Conservation (phyloP, 2,113 vertebrate genomes). For the Dissostichus mawsoni region DNA sequence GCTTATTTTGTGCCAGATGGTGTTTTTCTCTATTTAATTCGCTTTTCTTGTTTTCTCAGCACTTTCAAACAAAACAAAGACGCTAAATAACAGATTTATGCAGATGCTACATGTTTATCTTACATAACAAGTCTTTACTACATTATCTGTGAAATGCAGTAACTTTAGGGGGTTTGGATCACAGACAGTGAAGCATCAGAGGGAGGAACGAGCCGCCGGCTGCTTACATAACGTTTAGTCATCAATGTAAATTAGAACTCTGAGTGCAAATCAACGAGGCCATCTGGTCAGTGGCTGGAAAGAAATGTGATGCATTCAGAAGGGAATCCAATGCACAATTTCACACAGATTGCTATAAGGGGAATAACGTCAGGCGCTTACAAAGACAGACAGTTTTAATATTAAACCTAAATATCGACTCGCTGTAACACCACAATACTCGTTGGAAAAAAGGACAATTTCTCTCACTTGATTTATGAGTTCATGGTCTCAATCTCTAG, state of each 20-base stretch:
- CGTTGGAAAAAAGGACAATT: too few relatives aligned
- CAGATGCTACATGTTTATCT: slow-evolving; percentile 1
- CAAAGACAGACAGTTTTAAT: neutral
- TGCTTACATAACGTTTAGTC: slow-evolving; percentile 43
- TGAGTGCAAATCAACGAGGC: slow-evolving; percentile 30
- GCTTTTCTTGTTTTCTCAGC: neutral
- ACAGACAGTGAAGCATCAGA: slow-evolving; percentile 7
- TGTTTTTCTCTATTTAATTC: neutral
- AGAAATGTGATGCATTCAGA: neutral
- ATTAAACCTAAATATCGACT: too few relatives aligned
- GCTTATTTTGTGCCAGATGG: neutral
- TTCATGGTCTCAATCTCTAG: too few relatives aligned
- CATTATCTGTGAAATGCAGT: neutral
- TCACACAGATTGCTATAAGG: neutral
- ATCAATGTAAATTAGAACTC: slow-evolving; percentile 34
- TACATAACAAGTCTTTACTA: neutral
- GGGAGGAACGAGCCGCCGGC: slow-evolving; percentile 20
- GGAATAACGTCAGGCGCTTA: neutral
- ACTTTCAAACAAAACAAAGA: neutral
- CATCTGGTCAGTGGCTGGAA: slow-evolving; percentile 52
- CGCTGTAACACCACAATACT: too few relatives aligned
- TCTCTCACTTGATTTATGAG: too few relatives aligned
- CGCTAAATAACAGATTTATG: neutral
- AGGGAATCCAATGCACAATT: slow-evolving; percentile 2
- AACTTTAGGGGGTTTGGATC: slow-evolving; percentile 16